These are phyloP conservation scores for Styela clava DNA, from an alignment of 23 tunicate species.

Conservation along the genomic window DNA sequence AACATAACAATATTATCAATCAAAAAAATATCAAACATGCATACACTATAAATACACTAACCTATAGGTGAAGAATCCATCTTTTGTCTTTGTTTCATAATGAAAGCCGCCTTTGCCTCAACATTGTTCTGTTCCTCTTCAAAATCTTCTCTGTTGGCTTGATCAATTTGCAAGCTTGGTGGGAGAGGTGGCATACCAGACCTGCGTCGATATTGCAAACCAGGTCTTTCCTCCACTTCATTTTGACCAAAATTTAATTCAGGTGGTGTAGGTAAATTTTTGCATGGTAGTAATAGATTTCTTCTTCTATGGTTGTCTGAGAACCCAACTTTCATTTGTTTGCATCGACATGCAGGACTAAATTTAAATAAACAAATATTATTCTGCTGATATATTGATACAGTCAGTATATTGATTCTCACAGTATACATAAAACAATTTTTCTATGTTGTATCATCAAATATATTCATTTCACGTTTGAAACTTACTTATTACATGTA, in stretches of 20 bases:
- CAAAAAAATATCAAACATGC: no score
- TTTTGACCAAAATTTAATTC: slow-evolving; percentile 31
- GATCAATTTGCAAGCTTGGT: not conserved
- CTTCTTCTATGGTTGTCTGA: not conserved
- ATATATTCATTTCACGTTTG: no score
- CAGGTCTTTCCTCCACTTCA: slow-evolving; percentile 44
- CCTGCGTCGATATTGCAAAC: slow-evolving; percentile 22
- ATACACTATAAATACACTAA: no score
- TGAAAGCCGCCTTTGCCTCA: slow-evolving; percentile 25
- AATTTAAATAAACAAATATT: no score
- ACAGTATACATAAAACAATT: no score
- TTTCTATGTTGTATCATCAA: no score
- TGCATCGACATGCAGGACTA: not conserved
- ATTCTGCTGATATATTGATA: no score
- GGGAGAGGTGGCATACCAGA: slow-evolving; percentile 7
- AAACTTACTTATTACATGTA: not conserved
- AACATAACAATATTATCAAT: no score
- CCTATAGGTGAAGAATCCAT: slow-evolving; percentile 89
- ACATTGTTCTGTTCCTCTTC: not conserved
- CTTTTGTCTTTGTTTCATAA: slow-evolving; percentile 58
- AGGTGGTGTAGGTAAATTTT: slow-evolving; percentile 22
- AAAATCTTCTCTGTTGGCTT: not conserved
- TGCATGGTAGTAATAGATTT: slow-evolving; percentile 12
- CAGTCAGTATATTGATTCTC: no score
- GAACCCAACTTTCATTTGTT: not conserved